Evolutionary conservation across 2,888 invertebrate species (phyloP), one percentile per base, ranked within the genome.

Genomic region (Pomacea canaliculata): DNA sequence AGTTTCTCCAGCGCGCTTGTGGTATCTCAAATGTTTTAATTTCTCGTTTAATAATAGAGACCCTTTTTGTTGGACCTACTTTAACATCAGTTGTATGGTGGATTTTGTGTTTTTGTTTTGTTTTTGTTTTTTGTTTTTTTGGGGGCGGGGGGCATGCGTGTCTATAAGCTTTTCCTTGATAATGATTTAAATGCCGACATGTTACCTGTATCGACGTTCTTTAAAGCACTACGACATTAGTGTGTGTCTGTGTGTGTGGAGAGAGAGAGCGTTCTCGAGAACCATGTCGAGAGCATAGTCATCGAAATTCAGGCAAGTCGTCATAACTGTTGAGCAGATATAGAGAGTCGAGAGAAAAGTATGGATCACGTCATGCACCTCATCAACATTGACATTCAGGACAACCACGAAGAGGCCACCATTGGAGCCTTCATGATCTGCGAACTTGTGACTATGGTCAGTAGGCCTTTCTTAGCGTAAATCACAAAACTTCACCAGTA

Each of bases 331-430:
- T 62, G 71, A 76, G 37, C 83, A 88, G 91, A 91, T 82, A 83
- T 92, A 72, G 96, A 97, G 83, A 94, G 93, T 56, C 93, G 95
- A 87, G 94, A 95, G 75, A 94, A 95, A 0, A 93, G 94, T 71
- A 96, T 96, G 9, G 81, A 80, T 91, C 95, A 96, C 74, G 95
- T 97, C 10, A 97, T 96, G 5, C 99, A 99, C 92, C 94, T 99
- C 67, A 95, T 99, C 76, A 99, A 99, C 91, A 95, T 99, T 84
- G 99, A 99, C 90, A 98, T 99, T 86, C 97, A 97, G 91, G 99
- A 99, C 92, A 99, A 99, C 92, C 97, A 99, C 83, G 99, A 99
- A 91, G 99, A 99, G 91, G 99, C 99, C 0, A 97, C 99, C 7
- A 95, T 99, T 88, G 99, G 99, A 82, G 99, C 99, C 60, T 98